These are phyloP conservation scores for Cebidichthys violaceus DNA, from an alignment of 2,113 vertebrate species.

Conservation along the genomic window DNA sequence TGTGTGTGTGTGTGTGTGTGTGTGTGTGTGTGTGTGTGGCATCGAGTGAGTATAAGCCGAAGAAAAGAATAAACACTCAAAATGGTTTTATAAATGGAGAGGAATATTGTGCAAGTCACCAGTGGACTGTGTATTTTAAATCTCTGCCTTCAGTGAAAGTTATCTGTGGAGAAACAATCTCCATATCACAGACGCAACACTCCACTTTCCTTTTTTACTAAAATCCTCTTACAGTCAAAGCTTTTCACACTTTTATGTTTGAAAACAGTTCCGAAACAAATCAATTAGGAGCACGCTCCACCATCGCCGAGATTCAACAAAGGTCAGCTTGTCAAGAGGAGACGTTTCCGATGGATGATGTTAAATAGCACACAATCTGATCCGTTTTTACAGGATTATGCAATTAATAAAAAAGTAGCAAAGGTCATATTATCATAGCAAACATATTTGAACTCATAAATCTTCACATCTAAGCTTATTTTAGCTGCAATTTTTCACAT, in stretches of 20 bases:
- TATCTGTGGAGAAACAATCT: conserved; percentile 33
- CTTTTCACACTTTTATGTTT: conserved; percentile 40
- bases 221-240: conserved; percentile 23
- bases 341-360: conserved; percentile 31
- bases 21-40: too few relatives aligned
- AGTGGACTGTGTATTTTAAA: conserved; percentile 27
- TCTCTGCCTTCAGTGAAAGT: conserved; percentile 8
- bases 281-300: conserved; percentile 21
- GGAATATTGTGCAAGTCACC: conserved; percentile 6
- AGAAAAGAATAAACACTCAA: conserved; percentile 19
- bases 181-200: conserved; percentile 32
- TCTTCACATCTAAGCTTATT: conserved; percentile 23
- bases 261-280: conserved; percentile 29
- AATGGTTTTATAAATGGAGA: conserved; percentile 24
- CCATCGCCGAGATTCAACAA: conserved; percentile 29
- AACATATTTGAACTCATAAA: conserved; percentile 20
- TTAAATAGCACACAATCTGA: conserved; percentile 29
- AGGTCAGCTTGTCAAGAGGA: conserved; percentile 53
- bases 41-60: not conserved
- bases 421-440: conserved; percentile 44
- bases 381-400: not conserved
- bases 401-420: conserved; percentile 34
- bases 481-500: conserved; percentile 3
- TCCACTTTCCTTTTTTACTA: not conserved
- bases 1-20: too few relatives aligned